A percentile compares a stretch with the other conserved stretches of the same genome.
Conservation (phyloP, 2,888 invertebrate genomes). For the Brachynemurus nebulosus region DNA sequence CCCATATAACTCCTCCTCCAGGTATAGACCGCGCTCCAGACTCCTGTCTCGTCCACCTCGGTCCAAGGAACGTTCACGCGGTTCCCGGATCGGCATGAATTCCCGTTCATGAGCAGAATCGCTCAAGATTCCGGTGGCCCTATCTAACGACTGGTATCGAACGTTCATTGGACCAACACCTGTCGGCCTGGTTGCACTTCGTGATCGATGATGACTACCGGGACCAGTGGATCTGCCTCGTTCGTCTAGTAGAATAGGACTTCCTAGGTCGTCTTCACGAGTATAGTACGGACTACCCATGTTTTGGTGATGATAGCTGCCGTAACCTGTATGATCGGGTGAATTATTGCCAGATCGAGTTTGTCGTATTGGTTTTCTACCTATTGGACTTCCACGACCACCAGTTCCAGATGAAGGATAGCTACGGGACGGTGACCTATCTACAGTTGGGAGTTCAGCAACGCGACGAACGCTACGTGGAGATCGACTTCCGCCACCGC, state of each 20-base stretch:
- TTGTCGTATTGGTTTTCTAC: slow-evolving; percentile 30
- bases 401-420: slow-evolving; percentile 48
- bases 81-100: slow-evolving; percentile 72
- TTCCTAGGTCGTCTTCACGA: slow-evolving; percentile 70
- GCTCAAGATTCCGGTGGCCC: slow-evolving; percentile 33
- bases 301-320: slow-evolving; percentile 34
- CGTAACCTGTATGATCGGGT: slow-evolving; percentile 38
- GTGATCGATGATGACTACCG: slow-evolving; percentile 59
- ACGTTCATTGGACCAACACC: slow-evolving; percentile 42
- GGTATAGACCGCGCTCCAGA: slow-evolving; percentile 51
- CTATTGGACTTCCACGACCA: slow-evolving; percentile 16
- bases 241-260: slow-evolving; percentile 74
- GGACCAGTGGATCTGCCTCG: slow-evolving; percentile 45
- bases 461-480: slow-evolving; percentile 53
- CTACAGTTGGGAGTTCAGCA: slow-evolving; percentile 68
- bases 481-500: slow-evolving; percentile 44
- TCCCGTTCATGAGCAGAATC: slow-evolving; percentile 70
- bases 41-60: slow-evolving; percentile 47
- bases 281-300: slow-evolving; percentile 54
- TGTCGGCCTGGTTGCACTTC: slow-evolving; percentile 66
- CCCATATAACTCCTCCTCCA: slow-evolving; percentile 55
- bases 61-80: slow-evolving; percentile 52
- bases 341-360: slow-evolving; percentile 44
- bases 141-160: slow-evolving; percentile 39
- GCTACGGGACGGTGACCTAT: slow-evolving; percentile 75